Base-by-base conservation (phyloP, 2,888 invertebrate species). In the Acrobasis consociella region DNA sequence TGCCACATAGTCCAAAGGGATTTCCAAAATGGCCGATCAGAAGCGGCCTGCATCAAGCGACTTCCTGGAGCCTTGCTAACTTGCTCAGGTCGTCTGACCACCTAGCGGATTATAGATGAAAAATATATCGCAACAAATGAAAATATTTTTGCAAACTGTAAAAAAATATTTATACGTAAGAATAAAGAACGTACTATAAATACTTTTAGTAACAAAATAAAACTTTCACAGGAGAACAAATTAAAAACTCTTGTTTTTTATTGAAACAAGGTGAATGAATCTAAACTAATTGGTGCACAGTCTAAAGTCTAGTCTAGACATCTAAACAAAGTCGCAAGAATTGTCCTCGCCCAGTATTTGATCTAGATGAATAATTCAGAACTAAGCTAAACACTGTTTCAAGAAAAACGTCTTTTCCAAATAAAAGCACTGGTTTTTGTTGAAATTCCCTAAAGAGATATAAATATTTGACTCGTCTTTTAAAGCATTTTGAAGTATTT, bases 281-380 rank as follows among this genome's bases (percentile, higher is more conserved):
- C n/a, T n/a, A 52, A 52, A 42, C 55, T 16, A 17, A 56, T 16
- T 39, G 39, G 38, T 55, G 16, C 55, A 39, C 38, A 9, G 9
- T 31, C 7, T 31, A 31, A 31, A 31, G 17, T 17, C 9, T 50
- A 50, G 50, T 10, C 55, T 56, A 39, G 55, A 55, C 55, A 16
- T 31, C 11, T 39, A 9, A 15, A 16, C n/a, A 9, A 46, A 56
- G 17, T 13, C 11, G 16, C 11, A 13, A 46, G 17, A n/a, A 56
- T 56, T 15, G 16, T 42, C 56, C 11, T 16, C 17, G 5, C 31
- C 8, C 31, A 31, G 42, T 31, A 13, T 31, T 52, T 13, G 16
- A 38, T 55, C 53, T 22, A 22, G 13, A 59, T 59, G 59, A 59
- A 59, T 50, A 16, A 59, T 59, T 59, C 37, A 59, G 13, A 49